These are phyloP conservation scores for Perca fluviatilis DNA, from an alignment of 2,113 vertebrate genomes.

Conservation along the genomic window DNA sequence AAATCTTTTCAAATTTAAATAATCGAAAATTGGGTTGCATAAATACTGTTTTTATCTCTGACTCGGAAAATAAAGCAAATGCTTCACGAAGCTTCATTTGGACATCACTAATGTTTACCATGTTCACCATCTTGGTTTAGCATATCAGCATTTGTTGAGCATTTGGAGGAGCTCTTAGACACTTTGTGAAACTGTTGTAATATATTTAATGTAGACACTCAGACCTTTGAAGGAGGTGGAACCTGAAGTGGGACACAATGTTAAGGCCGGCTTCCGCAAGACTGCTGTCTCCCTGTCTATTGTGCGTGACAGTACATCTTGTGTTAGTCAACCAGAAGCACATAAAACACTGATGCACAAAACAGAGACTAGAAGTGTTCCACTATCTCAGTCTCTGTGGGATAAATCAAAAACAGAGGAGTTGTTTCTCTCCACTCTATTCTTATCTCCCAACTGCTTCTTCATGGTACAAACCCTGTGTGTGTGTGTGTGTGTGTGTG, in stretches of 20 bases:
- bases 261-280: too few species aligned
- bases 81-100: too few species aligned
- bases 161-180: neutral
- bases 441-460: neutral
- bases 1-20: too few species aligned
- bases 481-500: too few species aligned
- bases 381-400: neutral
- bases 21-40: too few species aligned
- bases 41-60: too few species aligned
- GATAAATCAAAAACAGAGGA: slow-evolving; percentile 1
- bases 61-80: too few species aligned
- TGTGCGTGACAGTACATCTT: neutral
- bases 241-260: slow-evolving; percentile 2
- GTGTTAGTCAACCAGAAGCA: neutral
- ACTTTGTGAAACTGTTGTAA: neutral
- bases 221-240: slow-evolving; percentile 4
- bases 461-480: neutral
- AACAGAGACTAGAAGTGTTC: neutral
- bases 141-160: neutral
- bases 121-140: neutral
- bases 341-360: neutral
- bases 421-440: neutral
- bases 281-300: neutral
- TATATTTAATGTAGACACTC: neutral
- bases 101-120: neutral